Percentiles rank a stretch among this genome's conserved stretches.
Evolutionary conservation across 1,140 invertebrate genomes (phyloP).

Genomic region (Globodera rostochiensis): DNA sequence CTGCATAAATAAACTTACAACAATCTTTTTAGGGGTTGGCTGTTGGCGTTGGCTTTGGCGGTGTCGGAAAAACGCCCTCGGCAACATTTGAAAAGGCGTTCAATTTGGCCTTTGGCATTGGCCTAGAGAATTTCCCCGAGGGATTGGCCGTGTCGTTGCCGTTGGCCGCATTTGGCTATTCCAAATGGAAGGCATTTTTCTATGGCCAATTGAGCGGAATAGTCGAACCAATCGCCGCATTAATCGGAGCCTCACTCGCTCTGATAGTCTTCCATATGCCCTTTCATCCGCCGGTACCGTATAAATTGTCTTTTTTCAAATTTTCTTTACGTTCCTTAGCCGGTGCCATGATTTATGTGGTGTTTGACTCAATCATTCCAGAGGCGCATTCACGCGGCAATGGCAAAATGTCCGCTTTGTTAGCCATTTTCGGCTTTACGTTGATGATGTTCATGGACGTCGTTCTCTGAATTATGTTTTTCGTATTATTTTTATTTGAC

Average conservation of each 20-base stretch:
- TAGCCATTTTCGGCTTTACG: slow-evolving; percentile 71
- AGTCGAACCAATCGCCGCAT: slow-evolving; percentile 93
- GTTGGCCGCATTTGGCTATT: slow-evolving; percentile 88
- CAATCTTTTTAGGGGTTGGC: slow-evolving; percentile 89
- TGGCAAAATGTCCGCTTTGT: slow-evolving; percentile 84
- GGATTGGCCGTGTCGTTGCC: slow-evolving; percentile 93
- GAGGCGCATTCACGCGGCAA: slow-evolving; percentile 91
- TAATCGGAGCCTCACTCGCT: slow-evolving; percentile 85
- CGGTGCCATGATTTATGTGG: slow-evolving; percentile 84
- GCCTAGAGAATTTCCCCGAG: slow-evolving; percentile 98
- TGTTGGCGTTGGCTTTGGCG: slow-evolving; percentile 96
- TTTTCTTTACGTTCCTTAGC: slow-evolving; percentile 68
- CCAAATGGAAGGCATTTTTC: slow-evolving; percentile 86
- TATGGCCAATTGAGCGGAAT: slow-evolving; percentile 96
- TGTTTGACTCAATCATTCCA: slow-evolving; percentile 94
- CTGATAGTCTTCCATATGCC: slow-evolving; percentile 87
- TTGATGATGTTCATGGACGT: slow-evolving; percentile 58
- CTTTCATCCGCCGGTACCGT: slow-evolving; percentile 78
- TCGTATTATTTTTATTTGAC: too few species aligned
- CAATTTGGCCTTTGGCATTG: slow-evolving; percentile 79
- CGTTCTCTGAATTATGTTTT: slow-evolving; percentile 21
- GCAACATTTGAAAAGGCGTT: slow-evolving; percentile 90
- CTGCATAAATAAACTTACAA: too few species aligned
- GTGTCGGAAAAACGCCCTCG: slow-evolving; percentile 76
- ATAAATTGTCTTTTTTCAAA: not conserved